A percentile compares a stretch with the other conserved stretches of the same genome.
These are phyloP conservation scores for Ceratoteleas bidentatus DNA, from an alignment of 1,140 invertebrate species.

Conservation along the genomic window DNA sequence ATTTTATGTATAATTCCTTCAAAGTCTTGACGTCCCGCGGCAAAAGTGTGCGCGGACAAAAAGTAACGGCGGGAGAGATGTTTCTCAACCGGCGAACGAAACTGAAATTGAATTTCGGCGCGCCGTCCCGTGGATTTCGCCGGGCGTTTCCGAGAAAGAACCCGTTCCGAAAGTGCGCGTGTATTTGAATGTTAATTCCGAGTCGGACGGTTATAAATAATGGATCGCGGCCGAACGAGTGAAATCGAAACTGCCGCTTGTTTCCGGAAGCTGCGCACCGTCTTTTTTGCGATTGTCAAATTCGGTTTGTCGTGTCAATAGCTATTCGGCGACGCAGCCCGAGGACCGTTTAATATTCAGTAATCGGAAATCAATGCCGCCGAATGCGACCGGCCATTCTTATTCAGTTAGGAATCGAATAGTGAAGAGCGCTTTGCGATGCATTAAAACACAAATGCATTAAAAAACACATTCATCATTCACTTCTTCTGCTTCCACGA, in stretches of 20 bases:
- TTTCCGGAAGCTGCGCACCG: not conserved
- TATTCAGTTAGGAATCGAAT: constrained; percentile 10
- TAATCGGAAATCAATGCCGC: constrained; percentile 26
- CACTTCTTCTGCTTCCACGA: not conserved
- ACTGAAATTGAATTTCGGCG: constrained; percentile 33
- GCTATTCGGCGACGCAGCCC: too few species aligned
- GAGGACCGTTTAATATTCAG: constrained; percentile 7
- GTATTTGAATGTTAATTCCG: constrained; percentile 6
- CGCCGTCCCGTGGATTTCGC: not conserved
- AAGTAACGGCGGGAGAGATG: not conserved
- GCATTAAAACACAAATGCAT: not conserved
- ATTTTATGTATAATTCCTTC: constrained; percentile 38
- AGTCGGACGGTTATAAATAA: constrained; percentile 13
- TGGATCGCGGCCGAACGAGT: not conserved
- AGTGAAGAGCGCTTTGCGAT: not conserved
- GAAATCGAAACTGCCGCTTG: not conserved
- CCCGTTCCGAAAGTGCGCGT: not conserved
- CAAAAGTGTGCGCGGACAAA: constrained; percentile 12
- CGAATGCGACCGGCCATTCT: constrained; percentile 9
- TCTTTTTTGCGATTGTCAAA: constrained; percentile 5
- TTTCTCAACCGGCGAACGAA: not conserved
- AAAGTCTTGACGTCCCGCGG: constrained; percentile 18
- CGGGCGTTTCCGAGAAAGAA: constrained; percentile 4
- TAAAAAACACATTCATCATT: constrained; percentile 1
- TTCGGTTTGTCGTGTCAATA: constrained; percentile 13